These are phyloP conservation scores for Andrena chrysosceles DNA, from an alignment of 2,888 invertebrate species.

Conservation along the genomic window DNA sequence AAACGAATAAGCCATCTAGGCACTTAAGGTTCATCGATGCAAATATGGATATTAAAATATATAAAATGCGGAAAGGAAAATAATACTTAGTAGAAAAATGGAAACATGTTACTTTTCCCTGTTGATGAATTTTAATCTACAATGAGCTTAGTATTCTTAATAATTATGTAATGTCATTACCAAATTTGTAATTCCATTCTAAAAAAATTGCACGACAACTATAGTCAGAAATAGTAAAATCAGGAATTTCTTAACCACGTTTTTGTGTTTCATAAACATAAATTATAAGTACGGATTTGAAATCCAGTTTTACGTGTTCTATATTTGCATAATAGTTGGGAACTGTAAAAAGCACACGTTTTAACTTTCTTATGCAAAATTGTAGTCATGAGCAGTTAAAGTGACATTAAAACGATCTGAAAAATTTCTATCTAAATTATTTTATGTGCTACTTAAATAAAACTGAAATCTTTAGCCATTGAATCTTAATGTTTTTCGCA, in stretches of 20 bases:
- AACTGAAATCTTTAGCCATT: no score
- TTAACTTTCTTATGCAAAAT: background rate
- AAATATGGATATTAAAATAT: background rate
- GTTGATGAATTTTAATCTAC: background rate
- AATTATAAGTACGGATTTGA: conserved; percentile 4
- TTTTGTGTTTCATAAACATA: background rate
- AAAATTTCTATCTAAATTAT: background rate
- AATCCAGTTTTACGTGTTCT: background rate
- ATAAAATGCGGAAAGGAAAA: background rate
- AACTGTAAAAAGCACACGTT: background rate
- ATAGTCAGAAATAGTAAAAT: background rate
- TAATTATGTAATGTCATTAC: background rate
- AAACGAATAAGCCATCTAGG: no score
- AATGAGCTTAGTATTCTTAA: background rate
- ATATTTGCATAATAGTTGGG: background rate
- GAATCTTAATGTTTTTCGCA: no score
- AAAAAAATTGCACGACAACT: background rate
- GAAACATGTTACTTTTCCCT: background rate
- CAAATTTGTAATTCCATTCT: background rate
- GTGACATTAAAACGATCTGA: background rate
- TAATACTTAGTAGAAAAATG: no score
- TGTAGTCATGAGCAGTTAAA: background rate
- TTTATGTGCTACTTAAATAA: background rate
- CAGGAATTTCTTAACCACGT: background rate
- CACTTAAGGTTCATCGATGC: no score